Conservation (phyloP, 2,797 vertebrate genomes). For the Emys orbicularis region DNA sequence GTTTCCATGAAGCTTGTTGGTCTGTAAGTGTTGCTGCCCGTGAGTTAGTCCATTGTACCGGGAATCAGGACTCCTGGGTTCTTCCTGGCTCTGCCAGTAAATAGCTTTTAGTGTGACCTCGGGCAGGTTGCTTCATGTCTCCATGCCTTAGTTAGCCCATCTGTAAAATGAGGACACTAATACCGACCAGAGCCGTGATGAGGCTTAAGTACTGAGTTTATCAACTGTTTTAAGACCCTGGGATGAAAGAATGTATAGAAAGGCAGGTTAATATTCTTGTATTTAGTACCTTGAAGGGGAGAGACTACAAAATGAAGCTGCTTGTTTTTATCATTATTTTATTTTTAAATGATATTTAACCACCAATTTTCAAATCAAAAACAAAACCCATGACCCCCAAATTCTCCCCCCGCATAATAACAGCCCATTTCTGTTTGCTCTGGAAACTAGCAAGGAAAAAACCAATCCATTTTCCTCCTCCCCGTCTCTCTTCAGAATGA, state of each 20-base stretch:
- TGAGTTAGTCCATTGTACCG: neutral
- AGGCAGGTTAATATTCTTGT: constrained; percentile 63
- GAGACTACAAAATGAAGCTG: constrained; percentile 67
- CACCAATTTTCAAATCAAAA: constrained; percentile 58
- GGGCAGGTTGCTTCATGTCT: constrained; percentile 58
- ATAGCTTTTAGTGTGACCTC: constrained; percentile 59
- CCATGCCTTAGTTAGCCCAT: constrained; percentile 49
- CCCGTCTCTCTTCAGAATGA: neutral
- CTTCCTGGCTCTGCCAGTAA: constrained; percentile 40
- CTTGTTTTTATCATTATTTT: constrained; percentile 73
- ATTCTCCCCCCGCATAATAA: neutral
- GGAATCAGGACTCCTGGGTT: constrained; percentile 9
- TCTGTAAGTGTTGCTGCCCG: constrained; percentile 46
- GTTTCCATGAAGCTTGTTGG: constrained; percentile 73
- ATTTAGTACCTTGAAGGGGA: constrained; percentile 44
- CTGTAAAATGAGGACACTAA: constrained; percentile 42
- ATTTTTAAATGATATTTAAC: constrained; percentile 73
- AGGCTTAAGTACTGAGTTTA: constrained; percentile 67
- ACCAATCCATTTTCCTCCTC: neutral
- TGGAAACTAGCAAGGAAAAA: neutral
- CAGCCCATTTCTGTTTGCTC: neutral
- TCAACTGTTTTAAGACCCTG: constrained; percentile 46
- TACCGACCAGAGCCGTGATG: constrained; percentile 39
- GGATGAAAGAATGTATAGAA: constrained; percentile 55
- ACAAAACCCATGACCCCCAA: constrained; percentile 70